These are phyloP conservation scores for Oncorhynchus masou DNA, from an alignment of 2,113 vertebrate genomes.

Conservation along the genomic window DNA sequence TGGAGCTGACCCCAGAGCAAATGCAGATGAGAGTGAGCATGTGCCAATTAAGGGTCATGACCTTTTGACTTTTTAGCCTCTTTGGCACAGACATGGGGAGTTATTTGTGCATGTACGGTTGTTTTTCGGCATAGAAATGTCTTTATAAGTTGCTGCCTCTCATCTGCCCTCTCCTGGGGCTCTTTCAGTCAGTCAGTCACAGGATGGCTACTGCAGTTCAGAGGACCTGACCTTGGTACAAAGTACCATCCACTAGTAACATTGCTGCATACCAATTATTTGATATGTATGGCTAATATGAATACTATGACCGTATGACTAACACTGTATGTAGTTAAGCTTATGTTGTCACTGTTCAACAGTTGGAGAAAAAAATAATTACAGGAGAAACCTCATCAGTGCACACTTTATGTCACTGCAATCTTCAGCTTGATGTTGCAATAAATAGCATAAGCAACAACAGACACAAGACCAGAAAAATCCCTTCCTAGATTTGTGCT, in stretches of 20 bases:
- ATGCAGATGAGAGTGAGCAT: slow-evolving; percentile 59
- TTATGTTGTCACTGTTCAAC: no score
- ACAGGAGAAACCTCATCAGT: no score
- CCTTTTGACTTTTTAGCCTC: slow-evolving; percentile 39
- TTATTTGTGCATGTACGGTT: slow-evolving; percentile 46
- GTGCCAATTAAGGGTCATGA: slow-evolving; percentile 53
- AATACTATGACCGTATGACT: not conserved
- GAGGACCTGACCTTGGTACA: slow-evolving; percentile 49
- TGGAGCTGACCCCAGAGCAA: slow-evolving; percentile 59
- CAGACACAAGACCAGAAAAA: not conserved
- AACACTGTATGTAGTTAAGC: no score
- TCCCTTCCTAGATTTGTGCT: not conserved
- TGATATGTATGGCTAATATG: not conserved
- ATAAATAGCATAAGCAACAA: no score
- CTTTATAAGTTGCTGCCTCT: slow-evolving; percentile 35
- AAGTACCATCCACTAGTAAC: slow-evolving; percentile 8
- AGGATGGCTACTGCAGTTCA: slow-evolving; percentile 38
- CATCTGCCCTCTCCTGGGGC: slow-evolving; percentile 47
- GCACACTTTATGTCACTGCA: no score
- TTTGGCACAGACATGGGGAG: slow-evolving; percentile 52
- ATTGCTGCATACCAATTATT: slow-evolving; percentile 45
- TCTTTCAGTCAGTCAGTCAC: slow-evolving; percentile 36
- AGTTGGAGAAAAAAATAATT: no score
- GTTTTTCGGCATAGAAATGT: slow-evolving; percentile 31
- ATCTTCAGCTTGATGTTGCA: no score